Percentiles rank a stretch among this genome's conserved stretches.
phyloP scores from a whole-genome alignment of 2,888 invertebrate genomes.

The Megaustenia siamemsis region DNA sequence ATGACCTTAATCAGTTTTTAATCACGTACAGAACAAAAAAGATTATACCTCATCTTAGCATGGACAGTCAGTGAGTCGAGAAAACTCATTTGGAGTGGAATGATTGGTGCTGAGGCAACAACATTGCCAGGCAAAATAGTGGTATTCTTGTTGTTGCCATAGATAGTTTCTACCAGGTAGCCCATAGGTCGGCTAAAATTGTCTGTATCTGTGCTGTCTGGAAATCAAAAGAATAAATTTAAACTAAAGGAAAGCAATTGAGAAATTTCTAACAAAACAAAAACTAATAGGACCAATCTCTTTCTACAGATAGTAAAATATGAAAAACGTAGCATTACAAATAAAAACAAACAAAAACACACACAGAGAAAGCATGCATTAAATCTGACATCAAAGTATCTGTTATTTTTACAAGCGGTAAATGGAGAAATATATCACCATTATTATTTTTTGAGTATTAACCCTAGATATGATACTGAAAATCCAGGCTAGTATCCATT shows the following conservation, averaged over 20 bases:
- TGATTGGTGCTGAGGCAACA: slow-evolving; percentile 85
- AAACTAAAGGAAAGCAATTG: background rate
- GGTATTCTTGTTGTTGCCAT: slow-evolving; percentile 80
- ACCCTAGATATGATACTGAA: too few species aligned
- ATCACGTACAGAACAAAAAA: background rate
- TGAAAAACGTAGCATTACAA: background rate
- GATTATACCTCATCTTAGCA: slow-evolving; percentile 91
- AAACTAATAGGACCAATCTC: background rate
- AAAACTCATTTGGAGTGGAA: slow-evolving; percentile 94
- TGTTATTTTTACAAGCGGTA: too few species aligned
- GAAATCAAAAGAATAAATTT: slow-evolving; percentile 43
- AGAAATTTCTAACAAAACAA: background rate
- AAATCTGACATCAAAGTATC: too few species aligned
- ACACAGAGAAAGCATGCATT: too few species aligned
- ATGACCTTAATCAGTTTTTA: too few species aligned
- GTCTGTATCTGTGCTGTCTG: slow-evolving; percentile 89
- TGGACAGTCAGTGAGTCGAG: slow-evolving; percentile 96
- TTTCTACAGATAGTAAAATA: background rate
- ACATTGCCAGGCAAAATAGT: slow-evolving; percentile 80
- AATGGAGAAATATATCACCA: too few species aligned
- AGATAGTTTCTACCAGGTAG: slow-evolving; percentile 91
- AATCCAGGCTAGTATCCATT: too few species aligned
- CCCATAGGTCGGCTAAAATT: slow-evolving; percentile 95
- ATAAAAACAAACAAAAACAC: too few species aligned
- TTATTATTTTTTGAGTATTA: too few species aligned